Evolutionary conservation across 2,113 vertebrate species (phyloP).

Genomic region (Laterallus jamaicensis): DNA sequence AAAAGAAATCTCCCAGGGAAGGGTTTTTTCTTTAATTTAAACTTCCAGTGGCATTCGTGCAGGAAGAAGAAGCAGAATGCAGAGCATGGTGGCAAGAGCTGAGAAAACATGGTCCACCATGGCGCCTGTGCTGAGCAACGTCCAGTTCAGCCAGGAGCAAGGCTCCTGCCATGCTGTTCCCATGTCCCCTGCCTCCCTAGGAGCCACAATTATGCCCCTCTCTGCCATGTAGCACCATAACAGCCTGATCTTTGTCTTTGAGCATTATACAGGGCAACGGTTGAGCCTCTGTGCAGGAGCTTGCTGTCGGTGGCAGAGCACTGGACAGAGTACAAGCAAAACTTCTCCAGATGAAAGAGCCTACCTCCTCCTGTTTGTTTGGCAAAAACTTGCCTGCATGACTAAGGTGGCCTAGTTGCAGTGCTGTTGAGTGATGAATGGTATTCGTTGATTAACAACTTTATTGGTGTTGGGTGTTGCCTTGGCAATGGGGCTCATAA

Average conservation of each 20-base stretch:
- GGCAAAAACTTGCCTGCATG: neutral
- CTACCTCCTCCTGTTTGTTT: neutral
- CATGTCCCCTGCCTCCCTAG: neutral
- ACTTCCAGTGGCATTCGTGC: rapidly evolving
- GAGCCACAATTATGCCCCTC: neutral
- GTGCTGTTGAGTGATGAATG: neutral
- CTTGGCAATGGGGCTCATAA: neutral
- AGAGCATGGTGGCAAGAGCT: rapidly evolving
- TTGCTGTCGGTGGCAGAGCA: neutral
- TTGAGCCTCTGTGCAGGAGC: neutral
- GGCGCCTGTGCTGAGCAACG: neutral
- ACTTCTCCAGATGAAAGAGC: neutral
- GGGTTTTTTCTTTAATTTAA: neutral
- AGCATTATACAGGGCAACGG: neutral
- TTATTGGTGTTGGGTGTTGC: neutral
- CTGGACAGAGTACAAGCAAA: neutral
- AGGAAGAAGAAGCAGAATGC: neutral
- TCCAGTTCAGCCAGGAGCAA: neutral
- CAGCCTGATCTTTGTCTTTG: neutral
- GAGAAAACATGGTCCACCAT: neutral
- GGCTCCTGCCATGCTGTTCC: neutral
- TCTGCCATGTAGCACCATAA: rapidly evolving
- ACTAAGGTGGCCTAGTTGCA: neutral
- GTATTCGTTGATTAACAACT: neutral
- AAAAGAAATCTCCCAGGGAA: neutral